A percentile compares a stretch with the other conserved stretches of the same genome.
Conservation (phyloP, 2,888 invertebrate genomes). For the Drosophila percnosoma region DNA sequence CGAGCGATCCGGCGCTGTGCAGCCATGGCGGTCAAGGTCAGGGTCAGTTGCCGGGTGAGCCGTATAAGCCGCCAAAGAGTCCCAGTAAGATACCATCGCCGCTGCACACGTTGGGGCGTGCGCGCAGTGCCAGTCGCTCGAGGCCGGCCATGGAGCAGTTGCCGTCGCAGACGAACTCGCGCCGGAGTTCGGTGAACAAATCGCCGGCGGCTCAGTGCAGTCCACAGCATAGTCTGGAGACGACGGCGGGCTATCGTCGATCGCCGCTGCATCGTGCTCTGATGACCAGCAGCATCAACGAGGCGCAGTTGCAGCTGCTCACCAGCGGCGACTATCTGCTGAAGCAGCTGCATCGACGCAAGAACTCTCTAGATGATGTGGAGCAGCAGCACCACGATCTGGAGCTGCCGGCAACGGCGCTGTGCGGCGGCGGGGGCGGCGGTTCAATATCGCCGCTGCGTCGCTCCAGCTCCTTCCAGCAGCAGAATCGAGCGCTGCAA, state of each 20-base stretch:
- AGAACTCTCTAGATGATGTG: slow-evolving; percentile 84
- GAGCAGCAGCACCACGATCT: slow-evolving; percentile 37
- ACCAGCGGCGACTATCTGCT: slow-evolving; percentile 82
- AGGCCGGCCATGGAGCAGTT: slow-evolving; percentile 75
- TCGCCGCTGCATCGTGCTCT: slow-evolving; percentile 77
- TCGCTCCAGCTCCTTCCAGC: slow-evolving; percentile 88
- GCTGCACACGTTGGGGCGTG: slow-evolving; percentile 87
- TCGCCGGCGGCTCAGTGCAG: slow-evolving; percentile 83
- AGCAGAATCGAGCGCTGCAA: slow-evolving; percentile 62
- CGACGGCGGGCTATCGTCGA: slow-evolving; percentile 52
- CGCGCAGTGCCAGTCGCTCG: slow-evolving; percentile 85
- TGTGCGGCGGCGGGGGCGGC: slow-evolving; percentile 31
- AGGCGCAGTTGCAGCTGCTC: slow-evolving; percentile 82
- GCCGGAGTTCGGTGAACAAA: slow-evolving; percentile 82
- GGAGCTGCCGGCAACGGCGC: slow-evolving; percentile 30
- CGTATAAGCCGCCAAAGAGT: slow-evolving; percentile 85
- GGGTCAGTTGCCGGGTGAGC: slow-evolving; percentile 43
- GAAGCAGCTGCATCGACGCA: slow-evolving; percentile 82
- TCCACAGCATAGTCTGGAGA: slow-evolving; percentile 82
- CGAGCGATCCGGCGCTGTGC: slow-evolving; percentile 83
- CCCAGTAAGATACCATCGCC: slow-evolving; percentile 93
- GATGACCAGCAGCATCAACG: slow-evolving; percentile 85
- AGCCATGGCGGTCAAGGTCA: slow-evolving; percentile 47
- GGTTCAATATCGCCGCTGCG: slow-evolving; percentile 86
- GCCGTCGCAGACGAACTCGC: slow-evolving; percentile 77